phyloP scores from a whole-genome alignment of 2,797 vertebrate genomes.

The Sebastes steindachneri region DNA sequence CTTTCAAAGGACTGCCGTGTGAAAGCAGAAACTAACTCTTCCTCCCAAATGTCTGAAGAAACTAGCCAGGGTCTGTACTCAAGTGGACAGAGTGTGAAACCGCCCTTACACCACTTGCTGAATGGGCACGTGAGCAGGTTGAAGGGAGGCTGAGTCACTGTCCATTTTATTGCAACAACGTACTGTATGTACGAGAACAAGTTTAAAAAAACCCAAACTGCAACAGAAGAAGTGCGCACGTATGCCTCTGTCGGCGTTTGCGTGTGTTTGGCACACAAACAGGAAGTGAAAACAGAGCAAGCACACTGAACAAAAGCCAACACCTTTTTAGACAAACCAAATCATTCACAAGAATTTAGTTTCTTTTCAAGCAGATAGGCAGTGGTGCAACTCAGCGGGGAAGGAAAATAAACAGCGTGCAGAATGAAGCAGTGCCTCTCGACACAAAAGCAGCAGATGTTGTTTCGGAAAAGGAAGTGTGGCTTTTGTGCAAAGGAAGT shows the following conservation, averaged over 20 bases:
- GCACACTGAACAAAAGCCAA: slow-evolving; percentile 50
- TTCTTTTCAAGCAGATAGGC: slow-evolving; percentile 36
- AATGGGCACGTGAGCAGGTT: background rate
- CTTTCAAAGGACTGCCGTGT: background rate
- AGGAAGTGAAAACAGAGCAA: slow-evolving; percentile 71
- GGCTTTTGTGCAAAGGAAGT: slow-evolving; percentile 70
- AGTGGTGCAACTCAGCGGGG: slow-evolving; percentile 31
- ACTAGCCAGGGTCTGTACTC: background rate
- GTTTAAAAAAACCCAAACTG: slow-evolving; percentile 18
- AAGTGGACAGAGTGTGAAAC: background rate
- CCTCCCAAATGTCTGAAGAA: background rate
- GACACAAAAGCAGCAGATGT: slow-evolving; percentile 73
- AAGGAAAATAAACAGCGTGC: slow-evolving; percentile 58
- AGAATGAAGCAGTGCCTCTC: slow-evolving; percentile 40
- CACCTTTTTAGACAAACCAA: slow-evolving; percentile 4
- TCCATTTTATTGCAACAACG: slow-evolving; percentile 16
- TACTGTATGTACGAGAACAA: slow-evolving; percentile 26
- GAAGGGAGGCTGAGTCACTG: slow-evolving; percentile 11
- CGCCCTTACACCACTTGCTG: background rate
- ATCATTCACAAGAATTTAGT: slow-evolving; percentile 26
- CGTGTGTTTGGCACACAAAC: slow-evolving; percentile 48
- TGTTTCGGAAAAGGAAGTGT: slow-evolving; percentile 73
- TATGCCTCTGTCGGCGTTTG: slow-evolving; percentile 9
- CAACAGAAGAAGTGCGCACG: slow-evolving; percentile 25
- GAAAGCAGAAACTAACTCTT: background rate